These are phyloP conservation scores for Neosilurus mollespiculum DNA, from an alignment of 2,797 vertebrate genomes.

Conservation along the genomic window DNA sequence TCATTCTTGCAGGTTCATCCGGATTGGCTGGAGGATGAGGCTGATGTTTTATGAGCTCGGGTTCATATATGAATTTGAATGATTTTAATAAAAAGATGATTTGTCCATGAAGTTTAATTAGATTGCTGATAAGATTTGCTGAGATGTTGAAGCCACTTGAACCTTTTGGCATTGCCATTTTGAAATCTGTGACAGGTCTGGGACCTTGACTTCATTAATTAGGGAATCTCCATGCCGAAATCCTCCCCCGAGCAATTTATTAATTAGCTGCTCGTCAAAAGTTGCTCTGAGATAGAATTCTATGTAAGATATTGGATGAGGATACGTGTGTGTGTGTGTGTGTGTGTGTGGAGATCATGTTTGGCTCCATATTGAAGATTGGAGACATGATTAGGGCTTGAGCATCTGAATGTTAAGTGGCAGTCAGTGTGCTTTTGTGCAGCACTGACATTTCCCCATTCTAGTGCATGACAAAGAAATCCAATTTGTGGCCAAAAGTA, in stretches of 20 bases:
- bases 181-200: background rate
- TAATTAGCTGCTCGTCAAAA: background rate
- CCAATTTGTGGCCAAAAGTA: background rate
- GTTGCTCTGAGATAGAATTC: background rate
- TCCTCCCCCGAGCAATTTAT: background rate
- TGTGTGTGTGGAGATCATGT: background rate
- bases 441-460: background rate
- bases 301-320: background rate
- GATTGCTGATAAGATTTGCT: constrained; percentile 1
- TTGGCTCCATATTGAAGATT: background rate
- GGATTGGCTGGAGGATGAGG: background rate
- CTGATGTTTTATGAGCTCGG: background rate
- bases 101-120: constrained; percentile 28
- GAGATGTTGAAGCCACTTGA: background rate
- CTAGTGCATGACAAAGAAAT: background rate
- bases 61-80: background rate
- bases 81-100: constrained; percentile 22
- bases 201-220: background rate
- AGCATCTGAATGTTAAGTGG: background rate
- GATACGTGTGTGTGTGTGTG: background rate
- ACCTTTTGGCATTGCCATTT: background rate
- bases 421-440: background rate
- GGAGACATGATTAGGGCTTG: background rate
- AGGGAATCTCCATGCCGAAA: background rate
- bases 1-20: background rate